Conservation (phyloP, 2,113 vertebrate species). For the Taxidea taxus region DNA sequence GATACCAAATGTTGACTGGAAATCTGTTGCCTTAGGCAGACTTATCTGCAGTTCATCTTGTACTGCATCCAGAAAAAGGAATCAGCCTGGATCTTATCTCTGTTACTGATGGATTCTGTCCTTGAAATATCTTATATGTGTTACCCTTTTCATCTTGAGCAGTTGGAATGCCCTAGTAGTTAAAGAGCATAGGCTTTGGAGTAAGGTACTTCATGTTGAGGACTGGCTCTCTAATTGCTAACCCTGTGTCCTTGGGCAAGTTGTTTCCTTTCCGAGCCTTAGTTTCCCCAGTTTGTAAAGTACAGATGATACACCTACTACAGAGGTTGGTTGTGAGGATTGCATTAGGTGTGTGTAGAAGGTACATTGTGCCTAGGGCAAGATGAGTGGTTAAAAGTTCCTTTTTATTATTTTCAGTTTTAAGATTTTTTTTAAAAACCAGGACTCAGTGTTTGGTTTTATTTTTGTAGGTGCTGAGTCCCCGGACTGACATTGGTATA, state of each 20-base stretch:
- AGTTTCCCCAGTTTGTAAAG: constrained; percentile 2
- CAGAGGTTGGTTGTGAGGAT: background rate
- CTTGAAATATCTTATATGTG: background rate
- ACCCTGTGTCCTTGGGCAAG: background rate
- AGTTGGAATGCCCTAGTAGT: background rate
- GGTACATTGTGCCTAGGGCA: background rate
- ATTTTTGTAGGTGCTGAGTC: constrained; percentile 92
- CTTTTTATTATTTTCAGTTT: constrained; percentile 25
- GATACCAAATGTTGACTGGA: background rate
- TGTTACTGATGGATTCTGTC: background rate
- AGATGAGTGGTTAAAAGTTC: background rate
- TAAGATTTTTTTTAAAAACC: background rate
- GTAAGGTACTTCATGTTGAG: background rate
- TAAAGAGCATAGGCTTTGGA: background rate
- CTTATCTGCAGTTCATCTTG: background rate
- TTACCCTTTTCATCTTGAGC: background rate
- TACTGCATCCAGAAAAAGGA: background rate
- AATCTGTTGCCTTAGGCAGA: background rate
- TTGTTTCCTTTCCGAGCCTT: constrained; percentile 15
- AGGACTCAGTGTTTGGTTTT: constrained; percentile 8
- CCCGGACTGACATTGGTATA: constrained; percentile 94
- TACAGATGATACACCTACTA: background rate
- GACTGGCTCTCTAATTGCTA: background rate
- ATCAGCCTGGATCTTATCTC: background rate
- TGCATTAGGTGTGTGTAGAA: background rate